Base-by-base conservation (phyloP, 1,140 invertebrate genomes). In the Plodia interpunctella region DNA sequence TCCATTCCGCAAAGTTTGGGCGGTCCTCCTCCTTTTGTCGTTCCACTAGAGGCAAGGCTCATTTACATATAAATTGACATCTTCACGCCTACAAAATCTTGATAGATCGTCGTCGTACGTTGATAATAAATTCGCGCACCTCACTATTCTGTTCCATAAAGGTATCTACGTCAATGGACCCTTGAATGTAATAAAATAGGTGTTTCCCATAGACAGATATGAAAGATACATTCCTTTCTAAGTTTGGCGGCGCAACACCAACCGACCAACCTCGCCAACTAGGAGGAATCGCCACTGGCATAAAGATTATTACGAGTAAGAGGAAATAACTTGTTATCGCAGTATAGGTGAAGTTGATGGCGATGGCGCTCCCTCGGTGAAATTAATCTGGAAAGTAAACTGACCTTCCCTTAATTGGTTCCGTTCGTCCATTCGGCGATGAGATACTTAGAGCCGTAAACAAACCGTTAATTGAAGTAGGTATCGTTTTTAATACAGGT, bases 321-420 rank as follows among this genome's bases (percentile, higher is more conserved):
- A 32, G 11, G 11, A 32, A 32, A 32, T 32, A 32, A 3, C 6
- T 32, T 32, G 30, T 32, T 32, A 32, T 32, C 30, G 10, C 4
- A 9, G 10, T 11, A 32, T 4, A 9, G 58, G 62, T 67, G 66
- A 67, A 65, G 63, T 65, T 44, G 51, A 63, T 65, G 63, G 44
- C 52, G 72, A 35, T 49, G 72, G 60, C 77, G 62, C 77, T 60
- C 66, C 68, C 66, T 72, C 58, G 57, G 60, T 63, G 60, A 80
- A 77, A 80, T 76, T 81, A 86, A 80, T 78, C 78, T 69, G 58
- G 71, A 75, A 80, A 83, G 74, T 78, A 78, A 78, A 77, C 69
- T 73, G 78, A 74, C 80, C 83, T 87, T 83, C 74, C 44, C 66
- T 62, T 84, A 83, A 87, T 82, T 81, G 73, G 60, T 78, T 77